Conservation (phyloP, 2,888 invertebrate genomes). For the Zygogramma bicolorata region DNA sequence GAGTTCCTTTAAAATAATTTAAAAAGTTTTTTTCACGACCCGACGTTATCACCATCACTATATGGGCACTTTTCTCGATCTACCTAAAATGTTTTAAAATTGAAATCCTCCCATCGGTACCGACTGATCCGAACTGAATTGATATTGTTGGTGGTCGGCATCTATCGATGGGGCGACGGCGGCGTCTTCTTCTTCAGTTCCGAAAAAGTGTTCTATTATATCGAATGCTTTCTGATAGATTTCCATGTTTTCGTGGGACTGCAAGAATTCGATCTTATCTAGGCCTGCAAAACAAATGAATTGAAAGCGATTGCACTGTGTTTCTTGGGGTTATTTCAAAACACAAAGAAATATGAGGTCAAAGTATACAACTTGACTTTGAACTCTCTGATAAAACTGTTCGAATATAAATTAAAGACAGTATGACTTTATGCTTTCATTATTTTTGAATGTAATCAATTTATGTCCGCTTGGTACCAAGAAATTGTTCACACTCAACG, state of each 20-base stretch:
- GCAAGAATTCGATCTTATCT: conserved; percentile 97
- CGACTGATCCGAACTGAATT: conserved; percentile 78
- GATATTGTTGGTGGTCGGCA: conserved; percentile 78
- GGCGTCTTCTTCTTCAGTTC: conserved; percentile 88
- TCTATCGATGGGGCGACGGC: conserved; percentile 84
- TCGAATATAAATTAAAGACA: too few species aligned
- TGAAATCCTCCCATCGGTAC: conserved; percentile 85
- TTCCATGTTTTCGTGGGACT: conserved; percentile 96
- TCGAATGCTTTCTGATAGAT: conserved; percentile 97
- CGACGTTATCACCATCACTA: conserved; percentile 35
- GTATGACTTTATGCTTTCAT: too few species aligned
- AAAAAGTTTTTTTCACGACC: conserved; percentile 19
- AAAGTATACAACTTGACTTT: too few species aligned
- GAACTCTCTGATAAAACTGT: too few species aligned
- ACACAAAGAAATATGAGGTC: too few species aligned
- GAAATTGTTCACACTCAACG: too few species aligned
- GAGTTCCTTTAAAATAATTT: conserved; percentile 36
- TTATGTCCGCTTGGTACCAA: too few species aligned
- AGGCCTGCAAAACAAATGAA: conserved; percentile 74
- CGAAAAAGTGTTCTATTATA: conserved; percentile 96
- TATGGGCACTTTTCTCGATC: conserved; percentile 40
- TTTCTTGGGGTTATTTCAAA: too few species aligned
- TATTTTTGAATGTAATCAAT: too few species aligned
- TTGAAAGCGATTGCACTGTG: too few species aligned
- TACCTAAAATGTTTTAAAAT: conserved; percentile 70